These are phyloP conservation scores for Brachynemurus nebulosus DNA, from an alignment of 2,888 invertebrate genomes.

Conservation along the genomic window DNA sequence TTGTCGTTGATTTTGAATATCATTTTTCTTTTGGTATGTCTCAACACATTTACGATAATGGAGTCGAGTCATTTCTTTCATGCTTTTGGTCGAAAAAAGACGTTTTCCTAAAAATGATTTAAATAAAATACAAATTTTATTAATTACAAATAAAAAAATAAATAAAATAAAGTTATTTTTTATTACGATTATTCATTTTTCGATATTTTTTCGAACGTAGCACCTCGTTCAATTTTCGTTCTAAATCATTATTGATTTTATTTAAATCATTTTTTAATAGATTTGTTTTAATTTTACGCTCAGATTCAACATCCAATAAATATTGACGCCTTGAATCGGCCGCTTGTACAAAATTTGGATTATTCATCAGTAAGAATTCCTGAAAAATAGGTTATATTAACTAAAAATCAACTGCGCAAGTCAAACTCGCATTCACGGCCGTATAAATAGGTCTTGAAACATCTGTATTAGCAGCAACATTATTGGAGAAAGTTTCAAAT, in stretches of 20 bases:
- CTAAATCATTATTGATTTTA: no score
- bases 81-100: slow-evolving; percentile 39
- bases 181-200: not conserved
- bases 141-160: not conserved
- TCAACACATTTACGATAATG: slow-evolving; percentile 59
- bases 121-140: not conserved
- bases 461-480: not conserved
- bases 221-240: no score
- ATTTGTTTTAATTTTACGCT: slow-evolving; percentile 24
- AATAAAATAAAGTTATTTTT: slow-evolving; percentile 7
- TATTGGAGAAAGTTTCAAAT: not conserved
- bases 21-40: slow-evolving; percentile 46
- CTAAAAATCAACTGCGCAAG: not conserved
- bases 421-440: slow-evolving; percentile 13
- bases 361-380: slow-evolving; percentile 54
- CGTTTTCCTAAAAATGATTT: slow-evolving; percentile 28
- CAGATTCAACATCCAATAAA: slow-evolving; percentile 33
- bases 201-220: not conserved
- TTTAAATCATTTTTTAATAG: no score
- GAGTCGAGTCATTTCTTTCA: slow-evolving; percentile 43
- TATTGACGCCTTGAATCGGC: slow-evolving; percentile 39
- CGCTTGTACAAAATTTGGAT: slow-evolving; percentile 52
- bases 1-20: slow-evolving; percentile 40
- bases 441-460: slow-evolving; percentile 15
- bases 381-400: slow-evolving; percentile 31